Evolutionary conservation across 92 coral and sea anemone genomes (phyloP), one percentile per base, ranked within the genome.

Genomic region (Porites lobata): DNA sequence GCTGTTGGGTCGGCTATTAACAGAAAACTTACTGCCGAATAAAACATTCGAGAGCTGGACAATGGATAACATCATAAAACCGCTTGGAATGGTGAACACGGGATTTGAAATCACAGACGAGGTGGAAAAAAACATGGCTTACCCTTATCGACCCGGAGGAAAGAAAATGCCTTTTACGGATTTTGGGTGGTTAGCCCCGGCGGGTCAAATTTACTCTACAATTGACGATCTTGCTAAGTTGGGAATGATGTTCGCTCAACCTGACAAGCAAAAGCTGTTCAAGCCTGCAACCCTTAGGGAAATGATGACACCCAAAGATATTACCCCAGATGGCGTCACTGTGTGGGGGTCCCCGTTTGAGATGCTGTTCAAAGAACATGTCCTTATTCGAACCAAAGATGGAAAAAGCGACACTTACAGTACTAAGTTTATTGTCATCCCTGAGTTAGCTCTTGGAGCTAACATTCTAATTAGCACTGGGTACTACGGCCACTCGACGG

Each of bases 261-360:
- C 67, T 0, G 63, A 75, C 57, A 54, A 54, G 29, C 80, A 47
- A 22, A 47, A 22, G 1, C 57, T 75, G 7, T 75, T 75, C 59
- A 75, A 52, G 80, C 63, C 59, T 22, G 29, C 57, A 38, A 75
- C n/a, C 68, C 63, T 75, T 10, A 38, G 80, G 4, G 90, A 87
- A 62, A 87, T 87, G 86, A 69, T 79, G 90, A 53, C 75, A 6
- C 85, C 85, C 1, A 71, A 69, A 20, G 61, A 79, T 63, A 78
- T 87, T 6, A 18, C 90, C 6, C 90, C 85, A 6, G 90, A 87
- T 21, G 85, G 85, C 19, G 21, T 69, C 13, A 87, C 90, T 1
- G 47, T 87, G 9, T 87, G 90, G 90, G 90, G 90, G 2, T 78
- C 90, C 1, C 85, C 85, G 32, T 78, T 78, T 26, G 90, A 87